Conservation (phyloP, 2,797 vertebrate species). For the Sebastes cheni region DNA sequence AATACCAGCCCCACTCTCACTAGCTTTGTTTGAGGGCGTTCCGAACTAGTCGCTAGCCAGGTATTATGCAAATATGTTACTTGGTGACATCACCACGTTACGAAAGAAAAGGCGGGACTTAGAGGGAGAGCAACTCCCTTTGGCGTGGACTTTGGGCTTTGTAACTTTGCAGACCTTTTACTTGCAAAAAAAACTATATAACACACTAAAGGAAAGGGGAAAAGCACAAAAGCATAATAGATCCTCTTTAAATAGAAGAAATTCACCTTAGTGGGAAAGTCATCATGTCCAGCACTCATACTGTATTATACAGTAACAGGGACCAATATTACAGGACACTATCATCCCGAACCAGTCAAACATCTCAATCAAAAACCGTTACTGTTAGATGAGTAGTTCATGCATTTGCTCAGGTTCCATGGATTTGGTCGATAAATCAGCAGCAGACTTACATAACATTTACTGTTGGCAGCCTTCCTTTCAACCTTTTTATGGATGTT, state of each 20-base stretch:
- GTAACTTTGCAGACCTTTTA: too few relatives aligned
- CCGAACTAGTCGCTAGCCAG: too few relatives aligned
- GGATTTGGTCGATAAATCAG: conserved; percentile 43
- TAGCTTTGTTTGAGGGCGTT: too few relatives aligned
- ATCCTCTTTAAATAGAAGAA: neutral
- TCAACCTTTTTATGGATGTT: conserved; percentile 40
- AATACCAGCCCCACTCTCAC: too few relatives aligned
- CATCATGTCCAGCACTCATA: neutral
- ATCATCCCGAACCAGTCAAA: neutral
- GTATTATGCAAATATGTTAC: too few relatives aligned
- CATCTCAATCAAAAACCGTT: neutral
- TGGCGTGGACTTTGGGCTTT: too few relatives aligned
- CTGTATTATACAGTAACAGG: neutral
- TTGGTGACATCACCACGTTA: too few relatives aligned
- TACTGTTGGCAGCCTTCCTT: conserved; percentile 41
- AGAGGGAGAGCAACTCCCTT: too few relatives aligned
- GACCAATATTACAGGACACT: neutral
- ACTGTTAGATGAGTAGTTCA: conserved; percentile 20
- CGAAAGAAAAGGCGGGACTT: too few relatives aligned
- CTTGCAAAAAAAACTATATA: neutral
- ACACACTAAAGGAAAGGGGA: too few relatives aligned
- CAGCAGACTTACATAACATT: conserved; percentile 23
- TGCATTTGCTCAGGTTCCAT: conserved; percentile 23
- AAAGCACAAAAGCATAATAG: too few relatives aligned
- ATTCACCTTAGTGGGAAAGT: neutral